Percentiles rank a stretch among this genome's conserved stretches.
Conservation (phyloP, 2,113 vertebrate species). For the Struthio camelus region DNA sequence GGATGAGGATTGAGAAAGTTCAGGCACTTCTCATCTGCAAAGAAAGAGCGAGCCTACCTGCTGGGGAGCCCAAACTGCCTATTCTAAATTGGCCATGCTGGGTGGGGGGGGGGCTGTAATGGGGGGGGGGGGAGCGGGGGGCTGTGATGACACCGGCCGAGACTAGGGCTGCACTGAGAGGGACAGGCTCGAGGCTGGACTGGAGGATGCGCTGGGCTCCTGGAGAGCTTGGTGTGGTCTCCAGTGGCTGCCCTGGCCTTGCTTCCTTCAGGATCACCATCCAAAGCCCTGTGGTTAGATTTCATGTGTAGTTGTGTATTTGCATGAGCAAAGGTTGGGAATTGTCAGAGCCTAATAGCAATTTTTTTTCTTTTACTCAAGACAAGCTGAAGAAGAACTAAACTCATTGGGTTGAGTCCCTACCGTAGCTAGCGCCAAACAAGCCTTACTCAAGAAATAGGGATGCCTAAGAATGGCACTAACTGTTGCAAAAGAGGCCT, state of each 20-base stretch:
- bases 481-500: not conserved
- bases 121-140: too few species aligned
- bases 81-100: not conserved
- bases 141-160: not conserved
- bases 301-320: not conserved
- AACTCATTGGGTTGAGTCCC: not conserved
- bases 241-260: not conserved
- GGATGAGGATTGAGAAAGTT: not conserved
- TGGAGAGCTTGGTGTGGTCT: not conserved
- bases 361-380: conserved; percentile 1
- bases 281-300: conserved; percentile 19
- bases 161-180: not conserved
- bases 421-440: too few species aligned
- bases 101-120: too few species aligned
- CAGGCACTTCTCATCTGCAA: not conserved
- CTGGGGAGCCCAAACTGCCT: not conserved
- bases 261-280: conserved; percentile 4
- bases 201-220: not conserved
- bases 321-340: conserved; percentile 33
- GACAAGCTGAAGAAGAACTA: not conserved
- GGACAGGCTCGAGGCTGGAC: not conserved
- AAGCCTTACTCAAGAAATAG: not conserved
- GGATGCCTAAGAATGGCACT: not conserved
- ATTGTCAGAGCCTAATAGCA: not conserved
- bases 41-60: not conserved